phyloP scores from a whole-genome alignment of 2,113 vertebrate genomes.

The Oncorhynchus kisutch region DNA sequence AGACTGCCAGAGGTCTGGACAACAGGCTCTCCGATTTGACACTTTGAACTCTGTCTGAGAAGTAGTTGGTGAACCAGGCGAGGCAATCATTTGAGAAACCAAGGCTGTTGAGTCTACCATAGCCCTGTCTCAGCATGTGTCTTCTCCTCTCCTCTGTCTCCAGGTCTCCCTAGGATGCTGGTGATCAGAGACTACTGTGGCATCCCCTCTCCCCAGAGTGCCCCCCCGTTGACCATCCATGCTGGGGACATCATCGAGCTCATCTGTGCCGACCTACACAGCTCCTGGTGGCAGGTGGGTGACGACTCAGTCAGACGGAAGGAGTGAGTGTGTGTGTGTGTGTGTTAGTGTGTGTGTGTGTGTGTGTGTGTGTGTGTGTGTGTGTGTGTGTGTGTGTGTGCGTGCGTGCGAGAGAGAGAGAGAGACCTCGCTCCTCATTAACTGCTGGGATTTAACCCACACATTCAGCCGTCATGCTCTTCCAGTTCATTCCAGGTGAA shows the following conservation, averaged over 20 bases:
- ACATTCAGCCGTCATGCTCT: not conserved
- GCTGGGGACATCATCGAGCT: slow-evolving; percentile 87
- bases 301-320: slow-evolving; percentile 41
- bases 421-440: not conserved
- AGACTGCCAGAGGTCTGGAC: too few species aligned
- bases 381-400: too few species aligned
- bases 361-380: not conserved
- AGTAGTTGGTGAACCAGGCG: too few species aligned
- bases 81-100: too few species aligned
- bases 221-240: slow-evolving; percentile 82
- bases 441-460: not conserved
- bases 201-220: slow-evolving; percentile 76
- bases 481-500: not conserved
- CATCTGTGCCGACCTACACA: slow-evolving; percentile 85
- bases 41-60: too few species aligned
- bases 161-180: slow-evolving; percentile 92
- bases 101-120: too few species aligned
- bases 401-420: too few species aligned
- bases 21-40: too few species aligned
- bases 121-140: slow-evolving; percentile 3
- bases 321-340: too few species aligned
- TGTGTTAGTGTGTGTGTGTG: too few species aligned
- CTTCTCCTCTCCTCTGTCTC: slow-evolving; percentile 14
- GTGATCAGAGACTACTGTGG: slow-evolving; percentile 86
- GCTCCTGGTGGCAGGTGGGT: slow-evolving; percentile 93